Conservation (phyloP, 2,113 vertebrate species). For the Struthidea cinerea region DNA sequence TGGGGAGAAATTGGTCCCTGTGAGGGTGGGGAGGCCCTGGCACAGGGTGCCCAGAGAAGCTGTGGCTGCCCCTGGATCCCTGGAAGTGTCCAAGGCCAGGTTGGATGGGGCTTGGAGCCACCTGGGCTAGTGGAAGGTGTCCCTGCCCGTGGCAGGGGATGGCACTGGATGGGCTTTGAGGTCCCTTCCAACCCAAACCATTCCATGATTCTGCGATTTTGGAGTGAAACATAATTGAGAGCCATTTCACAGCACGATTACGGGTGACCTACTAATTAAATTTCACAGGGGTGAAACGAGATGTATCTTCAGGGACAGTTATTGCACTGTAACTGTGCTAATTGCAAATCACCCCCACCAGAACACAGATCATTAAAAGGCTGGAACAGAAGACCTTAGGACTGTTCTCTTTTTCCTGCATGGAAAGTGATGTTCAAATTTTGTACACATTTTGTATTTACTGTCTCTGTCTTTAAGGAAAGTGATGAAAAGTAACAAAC, state of each 20-base stretch:
- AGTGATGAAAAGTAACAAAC: not conserved
- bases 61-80: not conserved
- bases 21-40: not conserved
- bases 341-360: not conserved
- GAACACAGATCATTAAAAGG: not conserved
- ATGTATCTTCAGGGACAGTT: not conserved
- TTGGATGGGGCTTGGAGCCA: accelerated
- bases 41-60: not conserved
- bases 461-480: not conserved
- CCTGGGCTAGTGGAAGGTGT: accelerated
- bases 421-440: not conserved
- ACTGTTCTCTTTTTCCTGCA: not conserved
- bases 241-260: not conserved
- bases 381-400: not conserved
- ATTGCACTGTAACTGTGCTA: not conserved
- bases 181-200: not conserved
- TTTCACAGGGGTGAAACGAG: not conserved
- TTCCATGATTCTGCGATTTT: not conserved
- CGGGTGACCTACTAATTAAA: not conserved
- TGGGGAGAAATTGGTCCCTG: accelerated
- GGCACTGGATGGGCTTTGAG: accelerated
- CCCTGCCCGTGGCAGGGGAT: not conserved
- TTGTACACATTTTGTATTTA: not conserved
- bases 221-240: not conserved
- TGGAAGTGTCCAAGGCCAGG: not conserved